Percentiles rank a stretch among this genome's conserved stretches.
These are phyloP conservation scores for Stylophora pistillata DNA, from an alignment of 64 coral and sea anemone species.

Conservation along the genomic window DNA sequence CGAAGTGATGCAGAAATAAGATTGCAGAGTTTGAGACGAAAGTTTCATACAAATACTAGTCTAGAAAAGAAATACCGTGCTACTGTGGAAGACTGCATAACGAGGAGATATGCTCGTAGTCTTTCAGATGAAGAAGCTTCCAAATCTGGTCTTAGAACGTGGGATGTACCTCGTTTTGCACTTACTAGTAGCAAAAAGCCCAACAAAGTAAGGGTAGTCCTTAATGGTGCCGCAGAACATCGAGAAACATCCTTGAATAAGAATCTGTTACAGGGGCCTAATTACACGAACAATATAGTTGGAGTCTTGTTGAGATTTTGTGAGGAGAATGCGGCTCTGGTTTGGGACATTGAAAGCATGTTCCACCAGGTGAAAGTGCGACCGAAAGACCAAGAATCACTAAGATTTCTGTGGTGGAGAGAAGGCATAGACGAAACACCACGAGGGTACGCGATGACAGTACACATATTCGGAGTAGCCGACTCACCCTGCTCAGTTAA, in stretches of 20 bases:
- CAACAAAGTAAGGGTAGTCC: conserved; percentile 23
- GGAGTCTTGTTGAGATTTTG: conserved; percentile 31
- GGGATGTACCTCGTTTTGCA: conserved; percentile 47
- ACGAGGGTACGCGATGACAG: conserved; percentile 42
- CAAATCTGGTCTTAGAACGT: neutral
- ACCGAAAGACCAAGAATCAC: conserved; percentile 40
- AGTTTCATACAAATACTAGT: too few relatives aligned
- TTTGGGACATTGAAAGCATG: conserved; percentile 47
- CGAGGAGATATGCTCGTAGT: too few relatives aligned
- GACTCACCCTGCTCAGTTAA: too few relatives aligned
- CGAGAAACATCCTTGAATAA: conserved; percentile 29
- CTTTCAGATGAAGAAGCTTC: too few relatives aligned
- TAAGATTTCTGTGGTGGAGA: conserved; percentile 63
- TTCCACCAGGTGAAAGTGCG: conserved; percentile 60
- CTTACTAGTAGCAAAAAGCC: conserved; percentile 51
- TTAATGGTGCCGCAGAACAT: conserved; percentile 35
- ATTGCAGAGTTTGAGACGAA: too few relatives aligned
- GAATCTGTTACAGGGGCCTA: conserved; percentile 39
- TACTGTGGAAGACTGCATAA: too few relatives aligned
- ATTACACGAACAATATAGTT: conserved; percentile 32
- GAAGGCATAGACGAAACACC: neutral
- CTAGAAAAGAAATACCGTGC: too few relatives aligned
- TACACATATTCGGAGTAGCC: conserved; percentile 61
- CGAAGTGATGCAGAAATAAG: too few relatives aligned
- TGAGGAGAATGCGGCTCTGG: conserved; percentile 41